phyloP scores from a whole-genome alignment of 1,140 invertebrate species.

The Penaeus chinensis region DNA sequence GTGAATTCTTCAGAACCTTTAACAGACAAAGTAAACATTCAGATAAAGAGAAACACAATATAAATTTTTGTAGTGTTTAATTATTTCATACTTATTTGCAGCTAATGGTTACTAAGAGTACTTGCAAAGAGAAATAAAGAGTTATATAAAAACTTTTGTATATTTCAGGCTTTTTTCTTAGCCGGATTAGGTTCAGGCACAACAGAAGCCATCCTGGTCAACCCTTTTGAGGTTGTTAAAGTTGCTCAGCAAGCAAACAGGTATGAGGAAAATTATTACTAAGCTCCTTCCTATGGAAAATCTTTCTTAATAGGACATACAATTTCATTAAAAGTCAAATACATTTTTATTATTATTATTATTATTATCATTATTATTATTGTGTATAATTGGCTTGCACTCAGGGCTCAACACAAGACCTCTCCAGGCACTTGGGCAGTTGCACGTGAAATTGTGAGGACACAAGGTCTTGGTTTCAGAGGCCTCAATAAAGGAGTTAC shows the following conservation, averaged over 20 bases:
- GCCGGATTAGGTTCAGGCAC: slow-evolving; percentile 54
- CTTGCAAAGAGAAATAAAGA: no score
- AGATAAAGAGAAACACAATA: no score
- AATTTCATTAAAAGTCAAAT: not conserved
- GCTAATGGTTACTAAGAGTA: no score
- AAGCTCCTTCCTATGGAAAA: no score
- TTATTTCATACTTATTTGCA: no score
- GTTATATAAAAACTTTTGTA: no score
- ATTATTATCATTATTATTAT: not conserved
- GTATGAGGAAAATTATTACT: not conserved
- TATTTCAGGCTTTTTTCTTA: slow-evolving; percentile 48
- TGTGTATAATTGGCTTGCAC: not conserved
- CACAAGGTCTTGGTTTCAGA: slow-evolving; percentile 43
- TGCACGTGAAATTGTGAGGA: slow-evolving; percentile 45
- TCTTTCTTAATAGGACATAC: not conserved
- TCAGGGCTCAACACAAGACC: slow-evolving; percentile 40
- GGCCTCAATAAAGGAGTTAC: slow-evolving; percentile 54
- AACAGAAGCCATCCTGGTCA: slow-evolving; percentile 53
- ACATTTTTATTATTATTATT: not conserved
- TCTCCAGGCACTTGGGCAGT: slow-evolving; percentile 47
- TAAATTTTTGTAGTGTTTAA: no score
- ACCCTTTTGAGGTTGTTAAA: slow-evolving; percentile 56
- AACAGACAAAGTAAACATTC: no score
- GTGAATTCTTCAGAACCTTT: no score
- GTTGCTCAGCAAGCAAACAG: slow-evolving; percentile 55